phyloP scores from a whole-genome alignment of 2,113 vertebrate genomes.

The Camelus dromedarius region DNA sequence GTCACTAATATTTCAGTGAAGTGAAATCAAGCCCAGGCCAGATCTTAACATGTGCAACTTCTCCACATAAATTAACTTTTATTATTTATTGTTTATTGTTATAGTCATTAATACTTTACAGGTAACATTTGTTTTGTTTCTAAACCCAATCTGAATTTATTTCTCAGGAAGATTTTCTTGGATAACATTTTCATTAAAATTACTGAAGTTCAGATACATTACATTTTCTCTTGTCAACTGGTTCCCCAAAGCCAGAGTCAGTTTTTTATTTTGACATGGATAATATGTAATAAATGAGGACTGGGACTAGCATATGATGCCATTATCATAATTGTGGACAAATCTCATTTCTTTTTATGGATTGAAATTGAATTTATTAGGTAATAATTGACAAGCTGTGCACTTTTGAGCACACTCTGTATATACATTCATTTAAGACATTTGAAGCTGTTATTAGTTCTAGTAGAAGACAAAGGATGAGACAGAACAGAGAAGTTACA shows the following conservation, averaged over 20 bases:
- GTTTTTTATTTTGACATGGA: conserved; percentile 60
- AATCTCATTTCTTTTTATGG: conserved; percentile 63
- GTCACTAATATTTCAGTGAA: background rate
- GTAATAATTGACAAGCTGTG: conserved; percentile 47
- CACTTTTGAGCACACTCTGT: background rate
- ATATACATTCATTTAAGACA: conserved; percentile 46
- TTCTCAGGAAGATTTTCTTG: conserved; percentile 46
- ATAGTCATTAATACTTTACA: conserved; percentile 21
- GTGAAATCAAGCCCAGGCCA: conserved; percentile 22
- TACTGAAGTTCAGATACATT: conserved; percentile 42
- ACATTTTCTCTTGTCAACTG: conserved; percentile 35
- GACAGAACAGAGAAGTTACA: background rate
- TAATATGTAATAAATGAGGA: conserved; percentile 74
- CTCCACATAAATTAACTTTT: background rate
- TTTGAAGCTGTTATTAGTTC: conserved; percentile 36
- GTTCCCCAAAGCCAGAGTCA: conserved; percentile 43
- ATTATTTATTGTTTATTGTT: conserved; percentile 31
- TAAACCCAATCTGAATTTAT: conserved; percentile 45
- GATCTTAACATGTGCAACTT: background rate
- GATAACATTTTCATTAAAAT: conserved; percentile 35
- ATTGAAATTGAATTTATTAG: conserved; percentile 61
- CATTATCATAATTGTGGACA: conserved; percentile 62
- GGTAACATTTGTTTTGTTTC: conserved; percentile 41
- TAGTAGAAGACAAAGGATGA: conserved; percentile 6
- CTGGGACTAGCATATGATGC: background rate